phyloP scores from a whole-genome alignment of 2,888 invertebrate species.

The Lypha dubia region DNA sequence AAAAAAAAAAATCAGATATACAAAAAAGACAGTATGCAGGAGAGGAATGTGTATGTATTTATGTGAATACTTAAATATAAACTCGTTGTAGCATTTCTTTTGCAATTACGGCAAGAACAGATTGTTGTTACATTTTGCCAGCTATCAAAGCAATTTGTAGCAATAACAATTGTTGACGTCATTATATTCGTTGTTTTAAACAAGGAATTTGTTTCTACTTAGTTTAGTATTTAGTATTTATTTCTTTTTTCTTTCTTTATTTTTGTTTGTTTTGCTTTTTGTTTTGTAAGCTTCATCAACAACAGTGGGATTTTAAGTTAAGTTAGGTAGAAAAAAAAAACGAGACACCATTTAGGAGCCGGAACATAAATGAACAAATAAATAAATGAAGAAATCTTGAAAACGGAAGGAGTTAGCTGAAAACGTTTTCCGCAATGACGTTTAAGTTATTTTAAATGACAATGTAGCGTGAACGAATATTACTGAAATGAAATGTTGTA shows the following conservation, averaged over 20 bases:
- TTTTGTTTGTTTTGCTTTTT: too few species aligned
- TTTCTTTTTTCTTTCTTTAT: too few species aligned
- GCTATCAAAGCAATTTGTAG: conserved; percentile 71
- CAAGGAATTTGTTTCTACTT: conserved; percentile 42
- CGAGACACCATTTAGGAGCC: conserved; percentile 17
- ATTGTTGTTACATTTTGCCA: conserved; percentile 60
- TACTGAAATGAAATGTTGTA: conserved; percentile 69
- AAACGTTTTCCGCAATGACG: conserved; percentile 73
- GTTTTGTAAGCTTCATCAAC: neutral
- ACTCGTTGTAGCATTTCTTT: conserved; percentile 4
- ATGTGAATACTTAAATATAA: conserved; percentile 9
- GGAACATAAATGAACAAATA: conserved; percentile 56
- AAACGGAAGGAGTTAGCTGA: conserved; percentile 70
- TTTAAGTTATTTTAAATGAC: conserved; percentile 82
- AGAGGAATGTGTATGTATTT: neutral
- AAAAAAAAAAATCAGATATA: neutral
- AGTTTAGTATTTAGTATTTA: conserved; percentile 28
- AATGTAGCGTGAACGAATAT: conserved; percentile 80
- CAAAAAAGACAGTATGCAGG: neutral
- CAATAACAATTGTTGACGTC: conserved; percentile 69
- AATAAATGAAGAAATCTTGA: conserved; percentile 55
- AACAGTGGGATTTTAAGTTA: conserved; percentile 18
- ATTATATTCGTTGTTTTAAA: conserved; percentile 62
- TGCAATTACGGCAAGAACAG: conserved; percentile 46
- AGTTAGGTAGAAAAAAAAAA: conserved; percentile 7